These are phyloP conservation scores for Falco novaeseelandiae DNA, from an alignment of 2,797 vertebrate species.

Conservation along the genomic window DNA sequence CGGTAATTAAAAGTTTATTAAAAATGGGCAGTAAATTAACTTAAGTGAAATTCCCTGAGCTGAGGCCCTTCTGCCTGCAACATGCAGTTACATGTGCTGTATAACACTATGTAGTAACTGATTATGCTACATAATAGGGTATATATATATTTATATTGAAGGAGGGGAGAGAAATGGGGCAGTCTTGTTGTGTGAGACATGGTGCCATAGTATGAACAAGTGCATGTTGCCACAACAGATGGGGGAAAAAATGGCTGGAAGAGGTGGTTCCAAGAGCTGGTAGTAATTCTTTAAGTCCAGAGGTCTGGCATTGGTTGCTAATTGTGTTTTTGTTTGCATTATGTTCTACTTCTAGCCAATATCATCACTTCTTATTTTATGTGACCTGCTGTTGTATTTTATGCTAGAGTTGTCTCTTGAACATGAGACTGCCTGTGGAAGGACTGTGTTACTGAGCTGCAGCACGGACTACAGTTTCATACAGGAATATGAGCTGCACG, in stretches of 20 bases:
- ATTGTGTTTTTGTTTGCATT: not conserved
- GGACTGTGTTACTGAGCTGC: not conserved
- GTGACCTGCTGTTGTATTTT: not conserved
- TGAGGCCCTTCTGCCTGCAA: not conserved
- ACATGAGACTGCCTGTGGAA: not conserved
- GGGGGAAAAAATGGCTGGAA: not conserved
- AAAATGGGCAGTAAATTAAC: not conserved
- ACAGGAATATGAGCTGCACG: not conserved
- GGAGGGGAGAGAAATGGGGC: not conserved
- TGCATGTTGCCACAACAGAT: not conserved
- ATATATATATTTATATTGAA: not conserved
- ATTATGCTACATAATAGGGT: not conserved
- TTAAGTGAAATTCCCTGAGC: not conserved
- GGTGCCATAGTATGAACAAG: not conserved
- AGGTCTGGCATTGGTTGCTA: not conserved
- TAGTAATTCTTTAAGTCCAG: not conserved
- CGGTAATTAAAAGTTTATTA: not conserved
- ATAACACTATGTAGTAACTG: not conserved
- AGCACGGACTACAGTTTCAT: not conserved
- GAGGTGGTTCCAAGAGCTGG: not conserved
- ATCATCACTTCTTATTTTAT: not conserved
- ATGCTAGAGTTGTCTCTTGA: not conserved
- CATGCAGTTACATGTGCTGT: not conserved
- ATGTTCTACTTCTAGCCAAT: not conserved
- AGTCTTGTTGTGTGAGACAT: not conserved